Base-by-base conservation (phyloP, 2,113 vertebrate species). In the Nothobranchius furzeri region DNA sequence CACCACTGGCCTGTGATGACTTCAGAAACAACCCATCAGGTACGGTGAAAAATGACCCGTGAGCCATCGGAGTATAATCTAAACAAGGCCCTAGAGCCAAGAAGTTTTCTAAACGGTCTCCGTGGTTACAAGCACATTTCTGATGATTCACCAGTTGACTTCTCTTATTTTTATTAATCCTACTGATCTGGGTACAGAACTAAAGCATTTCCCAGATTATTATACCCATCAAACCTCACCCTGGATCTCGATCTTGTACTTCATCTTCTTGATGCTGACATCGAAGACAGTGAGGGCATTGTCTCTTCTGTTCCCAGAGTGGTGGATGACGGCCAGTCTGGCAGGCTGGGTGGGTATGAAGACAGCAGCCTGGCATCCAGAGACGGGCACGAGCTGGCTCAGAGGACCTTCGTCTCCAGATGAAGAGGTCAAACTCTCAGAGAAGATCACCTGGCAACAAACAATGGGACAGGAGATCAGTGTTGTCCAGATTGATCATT, bases 261-360 rank as follows among this genome's bases (percentile, higher is more conserved):
- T 91, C 1, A 80, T 85, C 68, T 91, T 93, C 75, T 87, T 90
- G 24, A 87, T 37, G 59, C 50, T 73, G 64, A 92, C 58, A 65
- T 93, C 85, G 7, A 92, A 82, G 47, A 90, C 84, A 35, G 89
- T 83, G 71, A 94, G 73, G 9, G 51, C 51, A 64, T 64, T 85
- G 63, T 84, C 83, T 58, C 1, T 0, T 7, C 37, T 42, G 1
- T 0, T 25, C 1, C 3, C 13, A 0, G 40, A 61, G 69, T 60
- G 17, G 45, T 89, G 84, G 70, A 91, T 42, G 50, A 91, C 60
- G 48, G 74, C 89, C 79, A 92, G 78, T 61, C 91, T 91, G 76
- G 92, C 85, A 40, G 88, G 80, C 64, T 92, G 81, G 2, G 84
- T 70, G 0, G 93, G 89, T 52, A 89, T 75, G 79, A 93, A 95